Evolutionary conservation across 2,797 vertebrate species (phyloP).

Genomic region (Petrocephalus sullivani): DNA sequence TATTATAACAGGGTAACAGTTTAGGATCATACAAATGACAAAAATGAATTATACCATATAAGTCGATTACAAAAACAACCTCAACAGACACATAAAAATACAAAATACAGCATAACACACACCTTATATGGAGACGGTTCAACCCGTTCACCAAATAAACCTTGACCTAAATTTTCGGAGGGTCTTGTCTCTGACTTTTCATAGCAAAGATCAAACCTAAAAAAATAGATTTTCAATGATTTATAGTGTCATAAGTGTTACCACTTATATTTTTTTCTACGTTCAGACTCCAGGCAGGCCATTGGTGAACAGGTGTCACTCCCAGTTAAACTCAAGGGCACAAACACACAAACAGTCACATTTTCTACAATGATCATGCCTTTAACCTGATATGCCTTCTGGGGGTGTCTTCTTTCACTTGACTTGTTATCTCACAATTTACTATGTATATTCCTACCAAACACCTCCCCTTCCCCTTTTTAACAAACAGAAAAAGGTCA

Average conservation of each 20-base stretch:
- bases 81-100: not conserved
- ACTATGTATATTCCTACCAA: slow-evolving; percentile 62
- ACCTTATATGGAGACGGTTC: slow-evolving; percentile 91
- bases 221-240: not conserved
- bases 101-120: slow-evolving; percentile 34
- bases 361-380: slow-evolving; percentile 46
- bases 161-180: slow-evolving; percentile 89
- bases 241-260: slow-evolving; percentile 37
- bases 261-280: slow-evolving; percentile 49
- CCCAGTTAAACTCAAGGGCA: slow-evolving; percentile 55
- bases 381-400: slow-evolving; percentile 63
- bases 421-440: slow-evolving; percentile 48
- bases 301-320: slow-evolving; percentile 55
- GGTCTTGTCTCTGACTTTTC: slow-evolving; percentile 71
- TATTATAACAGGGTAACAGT: not conserved
- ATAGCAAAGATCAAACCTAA: slow-evolving; percentile 88
- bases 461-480: slow-evolving; percentile 50
- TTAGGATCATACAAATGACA: not conserved
- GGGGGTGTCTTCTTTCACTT: slow-evolving; percentile 48
- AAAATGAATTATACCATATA: not conserved
- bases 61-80: not conserved
- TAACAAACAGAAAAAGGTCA: slow-evolving; percentile 72
- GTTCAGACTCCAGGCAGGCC: slow-evolving; percentile 55
- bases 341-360: slow-evolving; percentile 46
- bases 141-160: slow-evolving; percentile 88